These are phyloP conservation scores for Lophura nycthemera DNA, from an alignment of 2,113 vertebrate species.

Conservation along the genomic window DNA sequence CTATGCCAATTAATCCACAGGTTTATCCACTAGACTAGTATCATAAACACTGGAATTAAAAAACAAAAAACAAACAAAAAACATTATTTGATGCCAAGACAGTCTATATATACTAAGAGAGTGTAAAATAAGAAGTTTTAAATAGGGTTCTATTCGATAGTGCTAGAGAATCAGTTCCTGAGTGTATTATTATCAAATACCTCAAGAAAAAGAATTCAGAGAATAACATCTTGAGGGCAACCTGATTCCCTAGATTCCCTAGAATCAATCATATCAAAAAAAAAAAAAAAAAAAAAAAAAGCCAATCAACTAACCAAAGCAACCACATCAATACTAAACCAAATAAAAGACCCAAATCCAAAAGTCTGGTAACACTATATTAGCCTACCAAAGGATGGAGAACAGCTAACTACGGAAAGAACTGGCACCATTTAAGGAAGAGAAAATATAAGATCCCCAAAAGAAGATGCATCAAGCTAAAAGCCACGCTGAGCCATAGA, in stretches of 20 bases:
- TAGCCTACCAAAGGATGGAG: background rate
- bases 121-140: background rate
- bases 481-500: background rate
- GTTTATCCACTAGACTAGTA: background rate
- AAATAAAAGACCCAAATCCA: background rate
- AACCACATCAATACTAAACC: too few species aligned
- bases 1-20: background rate
- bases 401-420: background rate
- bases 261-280: background rate
- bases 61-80: background rate
- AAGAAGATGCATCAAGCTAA: background rate
- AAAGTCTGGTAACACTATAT: background rate
- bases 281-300: background rate
- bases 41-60: background rate
- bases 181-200: background rate
- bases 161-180: background rate
- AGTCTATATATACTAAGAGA: background rate
- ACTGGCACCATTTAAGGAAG: background rate
- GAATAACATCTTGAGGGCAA: background rate
- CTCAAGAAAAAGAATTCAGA: background rate
- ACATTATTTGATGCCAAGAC: background rate
- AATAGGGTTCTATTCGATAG: background rate
- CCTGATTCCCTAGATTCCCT: background rate
- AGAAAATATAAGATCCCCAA: background rate
- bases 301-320: too few species aligned